Evolutionary conservation across 92 coral and sea anemone species (phyloP).

Genomic region (Scolanthus callimorphus): DNA sequence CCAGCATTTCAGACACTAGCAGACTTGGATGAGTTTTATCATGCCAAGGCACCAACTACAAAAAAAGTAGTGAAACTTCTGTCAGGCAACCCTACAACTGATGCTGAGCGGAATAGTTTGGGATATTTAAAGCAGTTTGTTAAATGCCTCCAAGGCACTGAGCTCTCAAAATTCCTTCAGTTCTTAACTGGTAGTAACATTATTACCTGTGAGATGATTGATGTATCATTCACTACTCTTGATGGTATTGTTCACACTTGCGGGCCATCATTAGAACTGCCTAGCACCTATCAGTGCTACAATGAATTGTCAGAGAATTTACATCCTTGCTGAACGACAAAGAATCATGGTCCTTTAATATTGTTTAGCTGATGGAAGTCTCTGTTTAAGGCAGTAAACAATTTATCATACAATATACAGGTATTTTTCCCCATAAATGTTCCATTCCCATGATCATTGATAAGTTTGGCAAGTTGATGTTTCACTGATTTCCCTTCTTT

Average conservation of each 20-base stretch:
- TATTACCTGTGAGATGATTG: constrained; percentile 35
- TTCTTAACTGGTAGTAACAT: constrained; percentile 42
- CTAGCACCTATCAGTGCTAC: constrained; percentile 35
- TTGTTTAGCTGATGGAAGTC: no score
- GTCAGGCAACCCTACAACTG: background rate
- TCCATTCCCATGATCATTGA: no score
- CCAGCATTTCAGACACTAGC: constrained; percentile 12
- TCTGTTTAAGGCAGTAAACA: no score
- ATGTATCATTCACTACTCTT: constrained; percentile 23
- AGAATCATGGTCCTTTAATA: constrained; percentile 47
- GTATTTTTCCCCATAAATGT: no score
- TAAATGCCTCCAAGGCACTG: constrained; percentile 29
- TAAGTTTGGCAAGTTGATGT: no score
- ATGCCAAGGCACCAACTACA: constrained; percentile 16
- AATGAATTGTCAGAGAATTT: constrained; percentile 45
- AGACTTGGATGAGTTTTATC: constrained; percentile 15
- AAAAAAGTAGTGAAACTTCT: constrained; percentile 17
- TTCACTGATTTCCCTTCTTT: no score
- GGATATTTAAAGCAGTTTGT: constrained; percentile 34
- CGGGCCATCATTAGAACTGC: constrained; percentile 34
- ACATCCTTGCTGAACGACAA: constrained; percentile 30
- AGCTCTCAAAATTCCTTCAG: constrained; percentile 29
- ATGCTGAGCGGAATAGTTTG: constrained; percentile 35
- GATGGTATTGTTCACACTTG: constrained; percentile 50
- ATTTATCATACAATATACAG: no score